Evolutionary conservation across 2,888 invertebrate species (phyloP).

Genomic region (Tetranychus truncatus): DNA sequence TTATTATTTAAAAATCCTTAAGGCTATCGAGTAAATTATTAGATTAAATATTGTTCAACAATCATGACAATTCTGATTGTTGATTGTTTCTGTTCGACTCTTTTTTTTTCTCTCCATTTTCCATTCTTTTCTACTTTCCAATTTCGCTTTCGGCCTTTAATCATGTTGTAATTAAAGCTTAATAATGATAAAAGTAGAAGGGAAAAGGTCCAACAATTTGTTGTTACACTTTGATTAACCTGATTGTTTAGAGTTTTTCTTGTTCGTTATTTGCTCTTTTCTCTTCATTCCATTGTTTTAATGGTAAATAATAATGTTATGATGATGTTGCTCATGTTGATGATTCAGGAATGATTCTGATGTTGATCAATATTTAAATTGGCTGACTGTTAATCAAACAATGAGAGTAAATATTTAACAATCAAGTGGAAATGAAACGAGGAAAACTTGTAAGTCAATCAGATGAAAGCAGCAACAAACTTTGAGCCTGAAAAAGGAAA

Average conservation of each 20-base stretch:
- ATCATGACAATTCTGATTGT: background rate
- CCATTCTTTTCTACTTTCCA: no score
- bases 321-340: background rate
- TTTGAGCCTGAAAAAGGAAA: background rate
- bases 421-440: constrained; percentile 6
- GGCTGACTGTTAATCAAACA: background rate
- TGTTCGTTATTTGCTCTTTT: no score
- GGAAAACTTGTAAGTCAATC: background rate
- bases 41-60: background rate
- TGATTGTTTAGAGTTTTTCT: no score
- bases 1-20: no score
- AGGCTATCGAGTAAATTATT: background rate
- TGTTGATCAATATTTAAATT: background rate
- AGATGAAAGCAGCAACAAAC: background rate
- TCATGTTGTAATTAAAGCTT: no score
- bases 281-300: background rate
- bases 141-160: no score
- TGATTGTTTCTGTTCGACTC: no score
- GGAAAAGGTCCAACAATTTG: no score
- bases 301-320: background rate
- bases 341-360: background rate
- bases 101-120: no score
- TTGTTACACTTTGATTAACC: no score
- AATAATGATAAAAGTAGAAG: no score
- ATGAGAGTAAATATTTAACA: background rate